Evolutionary conservation across 2,888 invertebrate genomes (phyloP), one percentile per base, ranked within the genome.

Genomic region (Carpatolechia fugitivella): DNA sequence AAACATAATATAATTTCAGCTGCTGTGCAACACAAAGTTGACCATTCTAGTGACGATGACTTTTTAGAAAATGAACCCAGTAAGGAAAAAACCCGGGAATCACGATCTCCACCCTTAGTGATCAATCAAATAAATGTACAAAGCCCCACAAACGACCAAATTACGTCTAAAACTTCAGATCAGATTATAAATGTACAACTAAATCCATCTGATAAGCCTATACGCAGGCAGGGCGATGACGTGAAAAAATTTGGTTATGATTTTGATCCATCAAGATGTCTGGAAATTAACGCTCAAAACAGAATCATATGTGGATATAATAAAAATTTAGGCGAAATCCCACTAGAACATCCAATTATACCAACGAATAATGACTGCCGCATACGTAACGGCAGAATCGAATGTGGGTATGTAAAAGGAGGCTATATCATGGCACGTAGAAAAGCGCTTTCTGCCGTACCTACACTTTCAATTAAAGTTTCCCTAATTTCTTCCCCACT

Each of bases 261-360:
- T 35, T 86, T 65, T 55, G 70, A 85, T 62, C 70, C 64, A 30
- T 70, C 63, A 20, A 66, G 69, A 53, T 87, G 87, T 60, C 75
- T 70, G 66, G 56, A 66, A 14, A 49, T 76, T 0, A 72, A 75
- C 6, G 69, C 76, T 31, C 24, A 44, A n/a, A 24, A 44, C 13
- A 77, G 84, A 59, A 63, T 82, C 36, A 62, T 86, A 6, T 88
- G 87, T 67, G 88, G 87, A 3, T 87, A 86, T 58, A 68, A 85
- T n/a, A 83, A 77, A 67, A 84, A 86, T 60, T 63, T 60, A 35
- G 80, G 74, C 3, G 55, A 65, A 2, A 30, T 62, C 6, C 62
- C 65, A 53, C 57, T 61, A 18, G 56, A 63, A 3, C 60, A 69
- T 10, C 31, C 33, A 3, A 11, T 48, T 8, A 5, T 18, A 16